Conservation (phyloP, 2,113 vertebrate species). For the Plecturocebus donacophilus region DNA sequence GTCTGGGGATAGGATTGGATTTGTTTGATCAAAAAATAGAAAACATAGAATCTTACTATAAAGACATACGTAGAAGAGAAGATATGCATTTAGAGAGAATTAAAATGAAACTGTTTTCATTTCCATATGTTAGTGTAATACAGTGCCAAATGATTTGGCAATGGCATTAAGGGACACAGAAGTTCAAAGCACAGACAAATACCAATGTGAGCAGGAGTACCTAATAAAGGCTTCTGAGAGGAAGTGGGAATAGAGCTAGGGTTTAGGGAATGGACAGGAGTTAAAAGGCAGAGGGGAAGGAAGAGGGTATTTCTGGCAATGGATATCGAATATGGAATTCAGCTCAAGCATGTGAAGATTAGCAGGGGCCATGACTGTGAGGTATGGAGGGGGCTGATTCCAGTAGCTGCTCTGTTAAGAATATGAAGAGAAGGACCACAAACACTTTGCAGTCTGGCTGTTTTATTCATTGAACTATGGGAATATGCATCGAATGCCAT, state of each 20-base stretch:
- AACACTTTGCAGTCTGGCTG: neutral
- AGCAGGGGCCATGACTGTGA: neutral
- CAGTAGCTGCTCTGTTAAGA: neutral
- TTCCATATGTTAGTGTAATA: neutral
- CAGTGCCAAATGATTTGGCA: neutral
- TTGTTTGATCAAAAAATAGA: neutral
- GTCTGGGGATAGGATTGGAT: neutral
- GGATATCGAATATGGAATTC: neutral
- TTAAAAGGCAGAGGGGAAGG: neutral
- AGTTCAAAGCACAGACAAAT: slow-evolving; percentile 22
- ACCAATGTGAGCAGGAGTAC: neutral
- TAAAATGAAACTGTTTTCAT: neutral
- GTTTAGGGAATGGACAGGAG: neutral
- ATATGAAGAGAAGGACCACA: neutral
- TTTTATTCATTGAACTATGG: slow-evolving; percentile 46
- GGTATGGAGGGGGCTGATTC: neutral
- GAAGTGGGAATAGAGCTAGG: neutral
- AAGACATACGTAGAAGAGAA: neutral
- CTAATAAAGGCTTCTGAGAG: neutral
- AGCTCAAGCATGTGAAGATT: neutral
- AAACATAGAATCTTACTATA: neutral
- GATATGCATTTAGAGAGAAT: neutral
- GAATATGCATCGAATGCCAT: slow-evolving; percentile 60
- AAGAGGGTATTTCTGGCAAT: neutral
- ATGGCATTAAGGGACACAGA: neutral